These are phyloP conservation scores for Pterophyllum scalare DNA, from an alignment of 2,113 vertebrate species.

Conservation along the genomic window DNA sequence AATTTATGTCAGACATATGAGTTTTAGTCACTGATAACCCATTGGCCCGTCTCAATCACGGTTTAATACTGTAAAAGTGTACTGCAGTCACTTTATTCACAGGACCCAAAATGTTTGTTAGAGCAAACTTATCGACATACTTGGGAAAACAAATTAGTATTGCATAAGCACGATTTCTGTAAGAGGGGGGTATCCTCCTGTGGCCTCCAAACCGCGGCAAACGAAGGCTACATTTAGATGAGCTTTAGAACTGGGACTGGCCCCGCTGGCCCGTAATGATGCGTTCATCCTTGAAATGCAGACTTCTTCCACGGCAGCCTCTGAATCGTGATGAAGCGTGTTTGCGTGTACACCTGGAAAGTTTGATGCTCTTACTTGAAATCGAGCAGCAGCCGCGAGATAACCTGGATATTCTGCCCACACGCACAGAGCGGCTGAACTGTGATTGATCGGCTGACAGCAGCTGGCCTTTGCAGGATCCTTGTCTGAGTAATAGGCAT, in stretches of 20 bases:
- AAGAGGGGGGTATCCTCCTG: not conserved
- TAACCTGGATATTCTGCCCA: not conserved
- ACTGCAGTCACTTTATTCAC: not conserved
- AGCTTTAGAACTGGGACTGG: not conserved
- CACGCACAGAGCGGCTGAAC: not conserved
- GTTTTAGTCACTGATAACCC: not conserved
- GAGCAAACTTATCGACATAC: not conserved
- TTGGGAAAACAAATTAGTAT: not conserved
- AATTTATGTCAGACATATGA: not conserved
- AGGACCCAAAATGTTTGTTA: not conserved
- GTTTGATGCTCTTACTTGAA: not conserved
- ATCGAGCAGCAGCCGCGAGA: not conserved
- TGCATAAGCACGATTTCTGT: not conserved
- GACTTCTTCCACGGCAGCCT: not conserved
- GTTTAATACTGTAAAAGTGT: not conserved
- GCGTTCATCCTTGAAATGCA: not conserved
- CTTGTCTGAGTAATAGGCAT: not conserved
- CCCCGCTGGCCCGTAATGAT: not conserved
- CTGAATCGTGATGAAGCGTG: not conserved
- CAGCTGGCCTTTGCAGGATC: not conserved
- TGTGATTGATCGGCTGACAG: not conserved
- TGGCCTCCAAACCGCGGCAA: not conserved
- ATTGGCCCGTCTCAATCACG: not conserved
- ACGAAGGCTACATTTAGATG: constrained; percentile 2
- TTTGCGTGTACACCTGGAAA: not conserved